These are phyloP conservation scores for Xiphophorus birchmanni DNA, from an alignment of 2,797 vertebrate genomes.

Conservation along the genomic window DNA sequence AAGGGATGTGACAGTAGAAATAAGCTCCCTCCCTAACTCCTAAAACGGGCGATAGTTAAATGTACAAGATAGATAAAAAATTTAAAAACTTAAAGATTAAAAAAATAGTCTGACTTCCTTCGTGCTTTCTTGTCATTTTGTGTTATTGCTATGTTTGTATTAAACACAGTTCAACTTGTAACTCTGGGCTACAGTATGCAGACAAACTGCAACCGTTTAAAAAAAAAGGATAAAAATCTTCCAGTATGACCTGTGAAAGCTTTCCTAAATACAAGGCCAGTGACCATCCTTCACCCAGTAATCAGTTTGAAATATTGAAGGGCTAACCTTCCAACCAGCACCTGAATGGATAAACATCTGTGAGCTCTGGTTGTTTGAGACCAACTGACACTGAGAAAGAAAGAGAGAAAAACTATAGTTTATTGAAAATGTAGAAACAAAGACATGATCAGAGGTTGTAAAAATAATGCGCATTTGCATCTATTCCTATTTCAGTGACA, in stretches of 20 bases:
- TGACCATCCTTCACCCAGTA: conserved; percentile 50
- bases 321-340: conserved; percentile 47
- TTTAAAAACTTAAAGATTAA: conserved; percentile 29
- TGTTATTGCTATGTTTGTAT: conserved; percentile 46
- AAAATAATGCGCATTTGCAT: conserved; percentile 22
- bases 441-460: conserved; percentile 7
- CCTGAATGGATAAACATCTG: conserved; percentile 38
- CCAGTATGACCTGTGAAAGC: conserved; percentile 61
- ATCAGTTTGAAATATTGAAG: conserved; percentile 61
- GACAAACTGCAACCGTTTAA: conserved; percentile 31
- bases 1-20: conserved; percentile 42
- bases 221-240: conserved; percentile 47
- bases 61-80: conserved; percentile 31
- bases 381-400: conserved; percentile 1
- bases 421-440: conserved; percentile 9
- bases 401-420: conserved; percentile 18
- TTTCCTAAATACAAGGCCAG: conserved; percentile 55
- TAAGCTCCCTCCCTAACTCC: conserved; percentile 30
- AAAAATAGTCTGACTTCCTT: conserved; percentile 36
- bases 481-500: conserved; percentile 15
- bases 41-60: conserved; percentile 44
- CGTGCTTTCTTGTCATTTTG: conserved; percentile 49
- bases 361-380: conserved; percentile 20
- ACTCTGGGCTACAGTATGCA: conserved; percentile 60
- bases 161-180: conserved; percentile 51